These are phyloP conservation scores for Callinectes sapidus DNA, from an alignment of 2,888 invertebrate genomes.

Conservation along the genomic window DNA sequence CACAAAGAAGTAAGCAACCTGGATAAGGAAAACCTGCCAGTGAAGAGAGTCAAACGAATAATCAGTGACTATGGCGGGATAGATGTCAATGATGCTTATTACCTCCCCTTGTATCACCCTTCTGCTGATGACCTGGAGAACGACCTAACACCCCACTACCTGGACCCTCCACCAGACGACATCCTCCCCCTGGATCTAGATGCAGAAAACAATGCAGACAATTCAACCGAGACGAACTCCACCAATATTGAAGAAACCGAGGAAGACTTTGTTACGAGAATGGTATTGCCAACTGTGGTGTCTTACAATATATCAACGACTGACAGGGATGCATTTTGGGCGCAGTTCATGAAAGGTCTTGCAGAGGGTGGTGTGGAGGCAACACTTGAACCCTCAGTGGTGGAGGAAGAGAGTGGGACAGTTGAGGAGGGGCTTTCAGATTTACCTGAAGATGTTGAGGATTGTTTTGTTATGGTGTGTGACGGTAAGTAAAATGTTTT, in stretches of 20 bases:
- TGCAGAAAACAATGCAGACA: background rate
- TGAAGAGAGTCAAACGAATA: slow-evolving; percentile 32
- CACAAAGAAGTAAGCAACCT: background rate
- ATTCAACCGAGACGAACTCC: background rate
- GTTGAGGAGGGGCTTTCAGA: background rate
- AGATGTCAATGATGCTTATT: background rate
- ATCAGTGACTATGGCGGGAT: slow-evolving; percentile 33
- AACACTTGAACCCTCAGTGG: background rate
- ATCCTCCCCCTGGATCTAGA: background rate
- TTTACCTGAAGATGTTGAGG: background rate
- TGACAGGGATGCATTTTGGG: background rate
- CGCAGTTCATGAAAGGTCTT: background rate
- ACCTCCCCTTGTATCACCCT: background rate
- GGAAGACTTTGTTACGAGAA: background rate
- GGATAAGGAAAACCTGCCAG: background rate
- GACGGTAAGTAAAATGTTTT: slow-evolving; percentile 14
- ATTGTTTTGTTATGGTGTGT: slow-evolving; percentile 48
- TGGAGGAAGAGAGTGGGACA: slow-evolving; percentile 4
- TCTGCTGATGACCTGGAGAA: background rate
- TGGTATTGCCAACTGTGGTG: background rate
- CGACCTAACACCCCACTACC: background rate
- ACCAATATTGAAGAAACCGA: background rate
- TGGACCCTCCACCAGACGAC: background rate
- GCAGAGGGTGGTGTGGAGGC: background rate
- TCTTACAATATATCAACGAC: slow-evolving; percentile 2